Percentiles rank a stretch among this genome's conserved stretches.
Conservation (phyloP, 53 echinoderm and acorn worm genomes). For the Echinometra lucunter region DNA sequence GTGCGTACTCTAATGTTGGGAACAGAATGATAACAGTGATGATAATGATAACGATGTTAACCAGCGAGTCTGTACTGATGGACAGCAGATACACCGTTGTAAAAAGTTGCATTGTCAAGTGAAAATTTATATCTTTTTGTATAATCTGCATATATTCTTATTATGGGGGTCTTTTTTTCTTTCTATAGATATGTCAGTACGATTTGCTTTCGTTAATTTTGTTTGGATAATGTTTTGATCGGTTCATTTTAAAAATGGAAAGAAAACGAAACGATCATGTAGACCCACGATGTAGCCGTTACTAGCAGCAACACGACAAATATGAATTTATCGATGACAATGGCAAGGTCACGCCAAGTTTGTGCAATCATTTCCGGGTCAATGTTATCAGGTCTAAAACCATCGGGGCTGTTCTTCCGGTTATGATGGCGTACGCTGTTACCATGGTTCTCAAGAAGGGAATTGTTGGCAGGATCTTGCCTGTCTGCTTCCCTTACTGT, state of each 20-base stretch:
- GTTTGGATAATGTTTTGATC: too few species aligned
- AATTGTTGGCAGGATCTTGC: not conserved
- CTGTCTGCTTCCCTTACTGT: not conserved
- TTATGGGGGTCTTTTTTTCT: too few species aligned
- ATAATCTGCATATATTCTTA: too few species aligned
- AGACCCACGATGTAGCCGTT: not conserved
- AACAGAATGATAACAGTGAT: too few species aligned
- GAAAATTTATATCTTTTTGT: too few species aligned
- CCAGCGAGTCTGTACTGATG: too few species aligned
- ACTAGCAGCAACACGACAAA: not conserved
- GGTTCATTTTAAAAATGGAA: not conserved
- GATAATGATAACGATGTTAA: too few species aligned
- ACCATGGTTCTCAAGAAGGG: not conserved
- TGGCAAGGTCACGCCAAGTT: slow-evolving; percentile 24
- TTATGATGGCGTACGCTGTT: not conserved
- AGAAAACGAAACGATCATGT: not conserved
- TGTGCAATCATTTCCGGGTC: slow-evolving; percentile 53
- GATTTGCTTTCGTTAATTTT: too few species aligned
- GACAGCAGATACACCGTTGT: too few species aligned
- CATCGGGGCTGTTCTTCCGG: not conserved
- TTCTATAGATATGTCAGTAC: too few species aligned
- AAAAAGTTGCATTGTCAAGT: too few species aligned
- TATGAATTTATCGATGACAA: slow-evolving; percentile 56
- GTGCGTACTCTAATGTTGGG: too few species aligned
- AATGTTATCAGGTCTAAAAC: not conserved